Evolutionary conservation across 2,888 invertebrate genomes (phyloP), one percentile per base, ranked within the genome.

Genomic region (Epinotia brunnichana): DNA sequence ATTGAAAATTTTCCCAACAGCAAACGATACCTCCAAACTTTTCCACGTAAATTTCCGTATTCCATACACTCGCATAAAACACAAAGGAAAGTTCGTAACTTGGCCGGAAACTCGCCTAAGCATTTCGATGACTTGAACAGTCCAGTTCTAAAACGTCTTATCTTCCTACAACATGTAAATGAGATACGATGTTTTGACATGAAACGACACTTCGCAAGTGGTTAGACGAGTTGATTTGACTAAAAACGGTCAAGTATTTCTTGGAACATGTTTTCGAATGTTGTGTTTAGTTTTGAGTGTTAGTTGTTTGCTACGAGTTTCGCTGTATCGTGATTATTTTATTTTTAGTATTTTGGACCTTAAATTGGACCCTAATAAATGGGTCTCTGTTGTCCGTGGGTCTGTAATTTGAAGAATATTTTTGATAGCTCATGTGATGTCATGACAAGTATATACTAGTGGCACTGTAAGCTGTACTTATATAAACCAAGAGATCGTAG

Each of bases 221-320:
- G 70, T 66, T 59, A 24, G 54, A 56, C 70, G 51, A 56, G 70
- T 70, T 39, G 70, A 70, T 66, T 73, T 63, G 57, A 17, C 69
- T 70, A 67, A 70, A 74, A 74, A 70, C 70, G 74, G 74, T 74
- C 74, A 70, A 74, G 74, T 67, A 66, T 61, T 68, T 51, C 68
- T 68, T 48, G 41, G 35, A 61, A 71, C 71, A 21, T 61, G 67
- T 67, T 71, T 71, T 48, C 35, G 60, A 71, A 67, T 66, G 71
- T 61, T 67, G 17, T 61, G 24, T 54, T 57, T 51, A 17, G 19
- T 21, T 60, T 41, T 59, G 15, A 13, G 29, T 39, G 51, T 69
- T 59, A 21, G 44, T 17, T 57, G 17, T 57, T 13, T 67, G 54
- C 53, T 10, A 10, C 11, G 51, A 35, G 63, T 64, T 64, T 56